Evolutionary conservation across 2,888 invertebrate genomes (phyloP).

Genomic region (Lasiommata megera): DNA sequence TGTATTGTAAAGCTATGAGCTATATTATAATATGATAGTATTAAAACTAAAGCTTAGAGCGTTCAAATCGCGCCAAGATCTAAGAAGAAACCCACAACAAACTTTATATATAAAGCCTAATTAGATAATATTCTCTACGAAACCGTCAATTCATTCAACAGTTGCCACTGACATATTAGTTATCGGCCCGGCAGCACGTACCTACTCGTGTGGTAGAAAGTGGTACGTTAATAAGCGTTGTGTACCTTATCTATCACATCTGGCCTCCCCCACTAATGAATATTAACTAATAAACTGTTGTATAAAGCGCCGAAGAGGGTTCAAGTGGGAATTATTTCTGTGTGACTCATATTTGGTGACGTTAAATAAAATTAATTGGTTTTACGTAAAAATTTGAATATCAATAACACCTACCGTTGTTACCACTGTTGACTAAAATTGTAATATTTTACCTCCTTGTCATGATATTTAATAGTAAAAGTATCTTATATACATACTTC

Average conservation of each 20-base stretch:
- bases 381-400: conserved; percentile 11
- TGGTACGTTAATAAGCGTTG: conserved; percentile 44
- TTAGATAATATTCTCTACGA: too few species aligned
- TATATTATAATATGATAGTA: too few species aligned
- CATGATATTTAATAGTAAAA: too few species aligned
- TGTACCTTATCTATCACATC: conserved; percentile 62
- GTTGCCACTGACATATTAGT: conserved; percentile 8
- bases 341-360: conserved; percentile 53
- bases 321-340: conserved; percentile 52
- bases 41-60: too few species aligned
- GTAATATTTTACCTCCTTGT: too few species aligned
- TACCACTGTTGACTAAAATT: too few species aligned
- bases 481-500: too few species aligned
- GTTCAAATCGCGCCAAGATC: too few species aligned
- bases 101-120: too few species aligned
- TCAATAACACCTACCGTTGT: neutral
- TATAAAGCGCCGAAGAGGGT: conserved; percentile 48
- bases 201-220: neutral
- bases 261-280: conserved; percentile 74
- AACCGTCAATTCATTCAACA: conserved; percentile 9
- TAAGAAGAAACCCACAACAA: too few species aligned
- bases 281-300: conserved; percentile 72
- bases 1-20: too few species aligned
- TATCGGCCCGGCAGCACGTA: neutral
- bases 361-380: conserved; percentile 17